Base-by-base conservation (phyloP, 2,888 invertebrate species). In the Diarsia mendica region DNA sequence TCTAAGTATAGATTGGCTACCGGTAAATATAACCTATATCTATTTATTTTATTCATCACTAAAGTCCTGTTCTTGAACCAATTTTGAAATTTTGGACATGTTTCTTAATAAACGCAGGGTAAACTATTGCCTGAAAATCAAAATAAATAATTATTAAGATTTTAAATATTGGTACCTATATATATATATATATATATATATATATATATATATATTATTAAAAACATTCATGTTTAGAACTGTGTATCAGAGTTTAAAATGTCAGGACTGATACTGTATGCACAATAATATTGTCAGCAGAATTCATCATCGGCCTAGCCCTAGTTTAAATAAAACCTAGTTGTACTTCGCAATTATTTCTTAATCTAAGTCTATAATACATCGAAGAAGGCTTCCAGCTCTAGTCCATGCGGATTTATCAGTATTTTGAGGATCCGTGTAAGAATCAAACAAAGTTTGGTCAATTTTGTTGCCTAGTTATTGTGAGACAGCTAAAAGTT, bases 101-200 rank as follows among this genome's bases (percentile, higher is more conserved):
- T 93, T 94, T 94, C 93, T 92, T 92, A 93, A 93, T 92, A 91
- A 92, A 94, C 93, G 93, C 96, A 95, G 95, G 95, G 95, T 95
- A 95, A 92, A 91, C 83, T 89, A 91, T 92, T 94, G 95, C 96
- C 95, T 95, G 93, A 92, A 92, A 92, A 91, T 93, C 91, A 90
- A 91, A 91, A 90, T 92, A 91, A 91, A 90, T 92, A 90, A 82
- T 75, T 92, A 80, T 75, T 93, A 93, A 92, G 92, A 88, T 89
- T 90, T 85, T 79, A 85, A 91, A 90, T 91, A 89, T 85, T 85
- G 77, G 85, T 88, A 28, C n/a, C n/a, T 28, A 28, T 28, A 28
- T 28, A 28, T 28, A 28, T 2, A 88, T 84, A 84, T 79, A 49
- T 74, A 61, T 80, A 78, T 69, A 28, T 28, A 28, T 28, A 28